A percentile compares a stretch with the other conserved stretches of the same genome.
These are phyloP conservation scores for Aulostomus chinensis DNA, from an alignment of 2,797 vertebrate genomes.

Conservation along the genomic window DNA sequence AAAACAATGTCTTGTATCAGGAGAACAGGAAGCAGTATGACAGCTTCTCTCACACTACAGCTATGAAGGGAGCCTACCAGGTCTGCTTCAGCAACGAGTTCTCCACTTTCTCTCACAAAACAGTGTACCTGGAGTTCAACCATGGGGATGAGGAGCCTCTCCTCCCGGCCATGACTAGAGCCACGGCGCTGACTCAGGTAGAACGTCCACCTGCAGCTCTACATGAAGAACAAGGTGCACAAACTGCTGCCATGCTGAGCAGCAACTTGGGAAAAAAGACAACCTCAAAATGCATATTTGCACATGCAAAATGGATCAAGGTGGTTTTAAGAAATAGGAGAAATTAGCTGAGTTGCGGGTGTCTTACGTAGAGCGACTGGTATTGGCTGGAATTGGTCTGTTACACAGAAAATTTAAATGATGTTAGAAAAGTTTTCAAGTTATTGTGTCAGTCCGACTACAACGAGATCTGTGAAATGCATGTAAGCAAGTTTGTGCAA, in stretches of 20 bases:
- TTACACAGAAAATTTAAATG: no score
- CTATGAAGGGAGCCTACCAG: conserved; percentile 82
- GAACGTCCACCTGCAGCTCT: not conserved
- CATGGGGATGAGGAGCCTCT: conserved; percentile 83
- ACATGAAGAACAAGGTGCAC: not conserved
- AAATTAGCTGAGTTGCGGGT: no score
- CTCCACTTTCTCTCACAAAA: conserved; percentile 91
- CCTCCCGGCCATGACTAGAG: conserved; percentile 75
- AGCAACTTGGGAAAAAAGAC: no score
- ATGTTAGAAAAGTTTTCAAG: no score
- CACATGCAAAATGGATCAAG: not conserved
- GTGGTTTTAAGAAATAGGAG: no score
- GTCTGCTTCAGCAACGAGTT: conserved; percentile 95
- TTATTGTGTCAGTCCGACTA: no score
- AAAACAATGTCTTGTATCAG: conserved; percentile 80
- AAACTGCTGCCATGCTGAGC: not conserved
- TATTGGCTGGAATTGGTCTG: no score
- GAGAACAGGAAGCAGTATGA: conserved; percentile 90
- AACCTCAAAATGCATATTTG: no score
- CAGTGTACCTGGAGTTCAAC: conserved; percentile 87
- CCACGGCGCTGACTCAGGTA: conserved; percentile 89
- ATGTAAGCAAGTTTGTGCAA: no score
- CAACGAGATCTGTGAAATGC: no score
- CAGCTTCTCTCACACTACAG: conserved; percentile 82
- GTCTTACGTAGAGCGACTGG: no score